Evolutionary conservation across 2,797 vertebrate genomes (phyloP).

Genomic region (Notolabrus celidotus): DNA sequence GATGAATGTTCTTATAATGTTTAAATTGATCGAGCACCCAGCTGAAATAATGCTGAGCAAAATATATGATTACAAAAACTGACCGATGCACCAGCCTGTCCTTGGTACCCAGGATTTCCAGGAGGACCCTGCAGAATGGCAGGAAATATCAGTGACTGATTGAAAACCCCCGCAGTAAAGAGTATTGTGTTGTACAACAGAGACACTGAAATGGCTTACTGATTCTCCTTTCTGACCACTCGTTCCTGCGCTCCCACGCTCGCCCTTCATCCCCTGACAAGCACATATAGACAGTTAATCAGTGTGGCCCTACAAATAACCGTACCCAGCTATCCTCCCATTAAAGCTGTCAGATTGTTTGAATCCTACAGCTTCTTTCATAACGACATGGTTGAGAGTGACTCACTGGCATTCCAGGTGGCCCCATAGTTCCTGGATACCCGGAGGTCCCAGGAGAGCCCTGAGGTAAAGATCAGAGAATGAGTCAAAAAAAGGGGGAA

Average conservation of each 20-base stretch:
- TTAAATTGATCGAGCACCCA: no score
- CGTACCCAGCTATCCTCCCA: constrained; percentile 15
- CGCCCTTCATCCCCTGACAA: constrained; percentile 92
- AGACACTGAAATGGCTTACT: constrained; percentile 80
- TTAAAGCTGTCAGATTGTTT: constrained; percentile 41
- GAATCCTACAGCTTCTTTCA: constrained; percentile 23
- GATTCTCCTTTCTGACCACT: constrained; percentile 92
- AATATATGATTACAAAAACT: constrained; percentile 59
- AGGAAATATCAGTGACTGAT: constrained; percentile 23
- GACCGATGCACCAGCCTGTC: constrained; percentile 87
- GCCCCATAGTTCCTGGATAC: constrained; percentile 92
- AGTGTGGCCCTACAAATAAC: constrained; percentile 26
- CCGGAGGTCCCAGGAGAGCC: constrained; percentile 91
- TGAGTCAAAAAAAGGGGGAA: constrained; percentile 46
- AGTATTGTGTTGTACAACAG: neutral
- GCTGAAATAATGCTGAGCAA: neutral
- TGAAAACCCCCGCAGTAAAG: neutral
- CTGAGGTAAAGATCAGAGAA: constrained; percentile 77
- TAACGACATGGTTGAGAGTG: constrained; percentile 37
- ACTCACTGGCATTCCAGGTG: constrained; percentile 94
- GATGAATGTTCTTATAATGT: no score
- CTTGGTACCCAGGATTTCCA: constrained; percentile 89
- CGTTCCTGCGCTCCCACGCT: constrained; percentile 88
- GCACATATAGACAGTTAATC: constrained; percentile 45
- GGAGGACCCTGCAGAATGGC: constrained; percentile 88